Conservation (phyloP, 2,113 vertebrate genomes). For the Passerina amoena region DNA sequence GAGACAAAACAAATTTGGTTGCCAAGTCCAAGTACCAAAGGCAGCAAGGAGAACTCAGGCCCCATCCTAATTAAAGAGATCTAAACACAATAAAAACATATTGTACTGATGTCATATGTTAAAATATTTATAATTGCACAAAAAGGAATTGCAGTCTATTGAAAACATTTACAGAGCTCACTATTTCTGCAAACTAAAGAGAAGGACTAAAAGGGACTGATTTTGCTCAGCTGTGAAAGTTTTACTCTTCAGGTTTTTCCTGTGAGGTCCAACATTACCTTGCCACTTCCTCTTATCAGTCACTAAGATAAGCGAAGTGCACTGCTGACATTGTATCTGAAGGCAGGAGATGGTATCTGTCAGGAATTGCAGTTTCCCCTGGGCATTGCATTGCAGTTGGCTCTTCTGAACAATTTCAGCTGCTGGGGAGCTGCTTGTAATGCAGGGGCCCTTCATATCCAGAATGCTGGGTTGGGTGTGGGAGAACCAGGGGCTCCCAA, state of each 20-base stretch:
- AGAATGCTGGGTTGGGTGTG: fast-evolving
- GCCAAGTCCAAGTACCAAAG: constrained; percentile 68
- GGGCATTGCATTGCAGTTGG: neutral
- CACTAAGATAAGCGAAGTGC: neutral
- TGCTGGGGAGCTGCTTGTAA: neutral
- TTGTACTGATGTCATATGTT: constrained; percentile 68
- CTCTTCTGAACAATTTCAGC: neutral
- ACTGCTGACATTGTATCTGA: neutral
- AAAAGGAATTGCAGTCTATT: constrained; percentile 55
- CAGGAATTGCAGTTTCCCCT: neutral
- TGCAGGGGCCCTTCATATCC: neutral
- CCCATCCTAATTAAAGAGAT: constrained; percentile 70
- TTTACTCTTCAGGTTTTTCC: constrained; percentile 29
- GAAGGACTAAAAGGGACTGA: neutral
- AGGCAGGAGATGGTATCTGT: constrained; percentile 19
- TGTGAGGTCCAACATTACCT: constrained; percentile 2
- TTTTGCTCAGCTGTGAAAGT: neutral
- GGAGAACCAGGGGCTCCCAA: neutral
- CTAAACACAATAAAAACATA: constrained; percentile 69
- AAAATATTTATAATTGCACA: constrained; percentile 71
- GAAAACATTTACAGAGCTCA: constrained; percentile 25
- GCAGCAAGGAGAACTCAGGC: constrained; percentile 55
- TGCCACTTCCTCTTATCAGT: neutral
- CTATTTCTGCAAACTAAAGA: neutral
- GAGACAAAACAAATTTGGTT: constrained; percentile 65